A percentile compares a stretch with the other conserved stretches of the same genome.
Conservation (phyloP, 2,888 invertebrate genomes). For the Microplitis deprimator region DNA sequence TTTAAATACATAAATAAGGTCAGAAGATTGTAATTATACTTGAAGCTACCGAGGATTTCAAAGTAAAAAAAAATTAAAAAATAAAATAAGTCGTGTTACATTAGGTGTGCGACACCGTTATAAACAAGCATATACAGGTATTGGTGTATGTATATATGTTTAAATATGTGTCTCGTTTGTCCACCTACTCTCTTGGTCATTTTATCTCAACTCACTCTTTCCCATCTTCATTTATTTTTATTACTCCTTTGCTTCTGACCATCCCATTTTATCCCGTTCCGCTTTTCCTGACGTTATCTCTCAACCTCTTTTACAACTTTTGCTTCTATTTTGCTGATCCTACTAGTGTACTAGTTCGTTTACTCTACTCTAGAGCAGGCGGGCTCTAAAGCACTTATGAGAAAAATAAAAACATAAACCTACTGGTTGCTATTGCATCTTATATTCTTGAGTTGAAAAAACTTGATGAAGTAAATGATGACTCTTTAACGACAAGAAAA, state of each 20-base stretch:
- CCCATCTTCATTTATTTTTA: constrained; percentile 10
- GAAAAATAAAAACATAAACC: constrained; percentile 15
- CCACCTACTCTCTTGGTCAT: constrained; percentile 25
- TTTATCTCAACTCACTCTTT: constrained; percentile 9
- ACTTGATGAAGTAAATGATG: background rate
- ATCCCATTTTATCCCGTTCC: constrained; percentile 13
- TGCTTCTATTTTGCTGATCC: background rate
- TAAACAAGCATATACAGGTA: constrained; percentile 23
- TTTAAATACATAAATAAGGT: constrained; percentile 2
- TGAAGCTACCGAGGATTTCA: constrained; percentile 9
- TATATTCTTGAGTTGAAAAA: background rate
- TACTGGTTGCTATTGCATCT: constrained; percentile 14
- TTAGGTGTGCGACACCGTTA: constrained; percentile 34
- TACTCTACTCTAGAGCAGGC: background rate
- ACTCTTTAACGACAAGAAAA: background rate
- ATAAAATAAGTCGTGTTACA: background rate
- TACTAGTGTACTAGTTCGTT: background rate
- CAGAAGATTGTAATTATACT: constrained; percentile 17
- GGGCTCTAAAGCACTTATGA: background rate
- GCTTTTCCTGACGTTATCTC: constrained; percentile 31
- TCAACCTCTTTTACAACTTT: background rate
- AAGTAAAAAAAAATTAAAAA: constrained; percentile 22
- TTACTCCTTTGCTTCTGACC: background rate
- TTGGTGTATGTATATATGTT: background rate
- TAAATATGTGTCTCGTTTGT: background rate